Evolutionary conservation across 2,797 vertebrate genomes (phyloP).

Genomic region (Kryptopterus vitreolus): DNA sequence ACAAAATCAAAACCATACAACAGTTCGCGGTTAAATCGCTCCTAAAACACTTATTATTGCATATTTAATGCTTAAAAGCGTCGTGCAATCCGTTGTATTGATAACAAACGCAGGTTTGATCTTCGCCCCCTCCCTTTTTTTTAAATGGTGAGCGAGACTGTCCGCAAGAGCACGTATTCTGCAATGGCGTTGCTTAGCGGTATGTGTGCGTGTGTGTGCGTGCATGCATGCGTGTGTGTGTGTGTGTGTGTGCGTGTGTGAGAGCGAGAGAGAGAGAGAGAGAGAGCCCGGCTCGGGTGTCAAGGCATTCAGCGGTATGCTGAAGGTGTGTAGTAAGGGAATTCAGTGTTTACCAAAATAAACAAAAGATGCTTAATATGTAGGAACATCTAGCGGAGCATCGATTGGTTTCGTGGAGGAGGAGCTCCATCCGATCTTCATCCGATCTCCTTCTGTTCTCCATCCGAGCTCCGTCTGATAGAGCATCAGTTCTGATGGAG

Average conservation of each 20-base stretch:
- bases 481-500: constrained; percentile 61
- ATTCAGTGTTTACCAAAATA: constrained; percentile 42
- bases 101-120: constrained; percentile 42
- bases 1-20: background rate
- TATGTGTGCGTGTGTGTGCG: constrained; percentile 42
- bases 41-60: background rate
- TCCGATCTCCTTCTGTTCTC: too few species aligned
- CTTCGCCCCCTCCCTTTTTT: constrained; percentile 57
- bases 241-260: constrained; percentile 55
- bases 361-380: constrained; percentile 41
- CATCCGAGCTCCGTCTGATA: constrained; percentile 17
- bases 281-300: constrained; percentile 61
- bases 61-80: background rate
- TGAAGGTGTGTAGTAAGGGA: constrained; percentile 53
- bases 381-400: background rate
- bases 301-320: constrained; percentile 63
- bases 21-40: background rate
- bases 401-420: constrained; percentile 39
- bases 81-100: background rate
- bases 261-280: too few species aligned
- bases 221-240: constrained; percentile 36
- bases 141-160: constrained; percentile 60
- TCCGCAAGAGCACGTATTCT: constrained; percentile 69
- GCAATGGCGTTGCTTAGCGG: constrained; percentile 73
- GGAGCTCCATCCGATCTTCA: constrained; percentile 36